Conservation (phyloP, 2,797 vertebrate genomes). For the Syndactyla subalaris region DNA sequence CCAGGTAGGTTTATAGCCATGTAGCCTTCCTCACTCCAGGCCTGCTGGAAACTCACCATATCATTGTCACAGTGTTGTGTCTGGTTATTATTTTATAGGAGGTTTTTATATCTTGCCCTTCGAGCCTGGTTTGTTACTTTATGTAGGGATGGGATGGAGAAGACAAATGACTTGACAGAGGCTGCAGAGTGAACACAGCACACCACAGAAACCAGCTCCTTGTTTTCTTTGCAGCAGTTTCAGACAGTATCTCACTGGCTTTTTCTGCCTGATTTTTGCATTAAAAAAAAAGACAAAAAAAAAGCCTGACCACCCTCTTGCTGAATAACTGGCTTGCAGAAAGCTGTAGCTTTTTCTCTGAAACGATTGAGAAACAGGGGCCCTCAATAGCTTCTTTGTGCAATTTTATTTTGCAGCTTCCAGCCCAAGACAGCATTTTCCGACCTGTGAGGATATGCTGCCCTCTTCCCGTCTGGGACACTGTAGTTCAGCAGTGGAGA, state of each 20-base stretch:
- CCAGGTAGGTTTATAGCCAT: background rate
- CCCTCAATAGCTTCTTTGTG: constrained; percentile 64
- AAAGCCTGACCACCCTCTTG: background rate
- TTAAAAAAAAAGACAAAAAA: background rate
- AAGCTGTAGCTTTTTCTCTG: constrained; percentile 3
- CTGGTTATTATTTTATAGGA: background rate
- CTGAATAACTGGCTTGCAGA: constrained; percentile 45
- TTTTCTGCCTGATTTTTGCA: constrained; percentile 24
- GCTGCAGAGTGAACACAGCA: background rate
- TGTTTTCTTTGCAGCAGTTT: background rate
- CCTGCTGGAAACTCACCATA: background rate
- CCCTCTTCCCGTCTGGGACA: constrained; percentile 44
- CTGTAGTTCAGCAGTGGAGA: background rate
- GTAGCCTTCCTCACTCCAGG: background rate
- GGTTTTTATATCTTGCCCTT: background rate
- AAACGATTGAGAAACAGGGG: constrained; percentile 2
- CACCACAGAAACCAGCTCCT: background rate
- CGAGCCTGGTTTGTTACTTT: background rate
- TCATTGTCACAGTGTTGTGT: background rate
- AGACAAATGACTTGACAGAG: background rate
- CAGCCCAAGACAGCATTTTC: constrained; percentile 44
- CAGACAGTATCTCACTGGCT: background rate
- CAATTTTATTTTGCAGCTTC: constrained; percentile 32
- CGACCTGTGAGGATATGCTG: constrained; percentile 57
- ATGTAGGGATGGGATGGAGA: background rate